Conservation (phyloP, 2,113 vertebrate genomes). For the Neomonachus schauinslandi region DNA sequence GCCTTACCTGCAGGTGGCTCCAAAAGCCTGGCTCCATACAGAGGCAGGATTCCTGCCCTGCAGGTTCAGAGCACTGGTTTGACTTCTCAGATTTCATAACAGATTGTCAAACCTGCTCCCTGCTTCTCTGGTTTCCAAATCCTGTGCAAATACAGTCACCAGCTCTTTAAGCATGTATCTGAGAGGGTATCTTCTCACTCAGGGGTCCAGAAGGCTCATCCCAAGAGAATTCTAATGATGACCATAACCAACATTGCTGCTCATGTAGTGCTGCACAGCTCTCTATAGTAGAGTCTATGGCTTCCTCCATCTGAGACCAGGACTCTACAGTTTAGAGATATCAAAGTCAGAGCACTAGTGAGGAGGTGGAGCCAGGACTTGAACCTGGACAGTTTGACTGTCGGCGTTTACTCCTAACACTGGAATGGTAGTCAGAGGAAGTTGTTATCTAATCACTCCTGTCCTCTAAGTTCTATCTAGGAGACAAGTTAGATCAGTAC, state of each 20-base stretch:
- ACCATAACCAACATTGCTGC: background rate
- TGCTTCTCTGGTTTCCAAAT: background rate
- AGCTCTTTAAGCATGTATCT: background rate
- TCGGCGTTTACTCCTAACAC: background rate
- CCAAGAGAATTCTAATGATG: background rate
- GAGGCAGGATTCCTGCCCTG: background rate
- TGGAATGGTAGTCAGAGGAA: background rate
- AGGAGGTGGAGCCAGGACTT: background rate
- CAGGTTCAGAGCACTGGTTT: background rate
- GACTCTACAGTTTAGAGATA: background rate
- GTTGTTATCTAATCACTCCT: background rate
- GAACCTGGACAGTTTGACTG: background rate
- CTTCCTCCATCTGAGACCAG: background rate
- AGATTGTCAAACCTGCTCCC: background rate
- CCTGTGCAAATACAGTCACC: background rate
- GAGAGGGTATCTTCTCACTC: background rate
- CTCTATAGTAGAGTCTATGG: too few species aligned
- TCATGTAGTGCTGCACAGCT: background rate
- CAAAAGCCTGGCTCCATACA: background rate
- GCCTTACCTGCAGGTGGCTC: background rate
- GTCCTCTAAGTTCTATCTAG: background rate
- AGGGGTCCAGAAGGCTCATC: background rate
- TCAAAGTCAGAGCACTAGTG: background rate
- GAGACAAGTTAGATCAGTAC: background rate
- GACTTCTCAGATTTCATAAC: background rate